Conservation (phyloP, 2,888 invertebrate species). For the Ceratothoa steindachneri region DNA sequence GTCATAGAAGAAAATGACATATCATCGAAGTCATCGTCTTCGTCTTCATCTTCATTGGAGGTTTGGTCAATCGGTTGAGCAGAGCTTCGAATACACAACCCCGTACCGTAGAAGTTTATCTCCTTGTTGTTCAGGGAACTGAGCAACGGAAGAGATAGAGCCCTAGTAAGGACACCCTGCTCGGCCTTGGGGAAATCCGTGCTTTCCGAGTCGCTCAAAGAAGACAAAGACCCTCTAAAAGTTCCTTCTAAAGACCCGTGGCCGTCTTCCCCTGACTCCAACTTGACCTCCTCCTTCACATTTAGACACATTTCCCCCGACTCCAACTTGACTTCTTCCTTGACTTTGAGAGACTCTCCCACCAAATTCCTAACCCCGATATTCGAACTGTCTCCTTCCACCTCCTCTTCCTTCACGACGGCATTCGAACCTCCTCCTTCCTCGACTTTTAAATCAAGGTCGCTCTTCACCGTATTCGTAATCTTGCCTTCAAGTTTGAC, state of each 20-base stretch:
- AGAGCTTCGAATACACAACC: constrained; percentile 36
- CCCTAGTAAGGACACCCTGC: not conserved
- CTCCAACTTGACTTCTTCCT: not conserved
- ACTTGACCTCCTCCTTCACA: constrained; percentile 11
- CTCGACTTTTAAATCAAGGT: not conserved
- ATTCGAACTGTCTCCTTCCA: not conserved
- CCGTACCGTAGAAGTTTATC: constrained; percentile 41
- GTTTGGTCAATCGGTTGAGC: not conserved
- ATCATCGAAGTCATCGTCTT: constrained; percentile 14
- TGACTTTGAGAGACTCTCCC: not conserved
- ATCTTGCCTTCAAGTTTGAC: too few relatives aligned
- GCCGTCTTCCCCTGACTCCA: not conserved
- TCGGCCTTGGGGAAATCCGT: not conserved
- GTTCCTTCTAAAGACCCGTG: not conserved
- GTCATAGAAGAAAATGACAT: constrained; percentile 1
- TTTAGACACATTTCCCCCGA: too few relatives aligned
- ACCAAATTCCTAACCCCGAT: not conserved
- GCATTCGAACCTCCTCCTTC: not conserved
- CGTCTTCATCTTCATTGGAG: constrained; percentile 21
- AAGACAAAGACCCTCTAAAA: not conserved
- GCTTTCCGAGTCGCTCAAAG: not conserved
- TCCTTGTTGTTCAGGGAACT: not conserved
- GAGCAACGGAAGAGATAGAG: not conserved
- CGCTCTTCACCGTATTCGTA: not conserved
- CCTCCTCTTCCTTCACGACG: not conserved